Base-by-base conservation (phyloP, 2,797 vertebrate species). In the Uromys caudimaculatus region DNA sequence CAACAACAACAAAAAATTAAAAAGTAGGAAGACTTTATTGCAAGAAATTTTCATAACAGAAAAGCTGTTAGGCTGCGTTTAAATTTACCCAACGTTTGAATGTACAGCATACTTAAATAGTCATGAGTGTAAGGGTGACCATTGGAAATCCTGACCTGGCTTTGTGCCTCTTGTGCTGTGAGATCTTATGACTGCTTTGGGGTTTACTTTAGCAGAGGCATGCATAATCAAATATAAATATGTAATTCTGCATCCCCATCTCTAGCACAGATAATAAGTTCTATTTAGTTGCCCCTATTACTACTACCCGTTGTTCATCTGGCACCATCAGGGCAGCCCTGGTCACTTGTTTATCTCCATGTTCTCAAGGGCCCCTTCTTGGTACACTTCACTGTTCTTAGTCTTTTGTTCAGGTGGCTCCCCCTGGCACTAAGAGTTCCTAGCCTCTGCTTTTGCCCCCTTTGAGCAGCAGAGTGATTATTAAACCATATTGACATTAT, bases 51-150 rank as follows among this genome's bases (percentile, higher is more conserved):
- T 58, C 16, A 23, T 67, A 71, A 60, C 16, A 90, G 62, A 87
- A 92, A 94, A 92, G 60, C 79, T 89, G 75, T 38, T 69, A 29
- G 93, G 44, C 84, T 86, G 14, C 82, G 38, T 78, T 90, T 95
- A 58, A 77, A 67, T 81, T 75, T 29, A 73, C 50, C 24, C 54
- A 32, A 1, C 38, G 85, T 92, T 79, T 78, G 54, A 92, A 64
- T 67, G 27, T 21, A 62, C 38, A 69, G 50, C n/a, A 83, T 5
- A 32, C 29, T 89, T 52, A 35, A 19, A 71, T 76, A 41, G 83
- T 58, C 50, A 79, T 19, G 89, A 54, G 21, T 29, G 52, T 54
- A 35, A 71, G 58, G n/a, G 38, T 44, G 3, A 52, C 8, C 52
- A 87, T 8, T 67, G 12, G 67, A 83, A 54, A 21, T 27, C 35